Conservation (phyloP, 1,140 invertebrate species). For the Trichoplusia ni region DNA sequence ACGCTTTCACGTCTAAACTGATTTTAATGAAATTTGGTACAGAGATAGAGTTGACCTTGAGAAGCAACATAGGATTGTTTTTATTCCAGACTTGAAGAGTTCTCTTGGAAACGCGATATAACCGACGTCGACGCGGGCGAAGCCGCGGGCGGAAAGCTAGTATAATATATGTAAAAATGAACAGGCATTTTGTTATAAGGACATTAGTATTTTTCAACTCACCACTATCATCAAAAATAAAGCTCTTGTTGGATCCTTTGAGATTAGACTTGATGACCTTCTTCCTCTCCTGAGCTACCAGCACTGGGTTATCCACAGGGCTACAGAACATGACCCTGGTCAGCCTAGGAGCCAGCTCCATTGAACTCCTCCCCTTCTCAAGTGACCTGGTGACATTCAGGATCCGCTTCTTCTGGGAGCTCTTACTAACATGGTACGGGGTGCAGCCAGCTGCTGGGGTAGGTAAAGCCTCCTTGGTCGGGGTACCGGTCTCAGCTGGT, state of each 20-base stretch:
- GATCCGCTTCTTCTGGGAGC: conserved; percentile 46
- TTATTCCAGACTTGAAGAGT: no score
- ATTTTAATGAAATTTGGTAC: no score
- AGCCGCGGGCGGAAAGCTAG: no score
- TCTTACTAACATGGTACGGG: conserved; percentile 55
- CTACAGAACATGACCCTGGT: conserved; percentile 76
- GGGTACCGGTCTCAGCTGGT: conserved; percentile 40
- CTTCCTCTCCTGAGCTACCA: conserved; percentile 50
- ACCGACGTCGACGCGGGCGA: no score
- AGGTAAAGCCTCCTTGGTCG: conserved; percentile 49
- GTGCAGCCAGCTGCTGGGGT: conserved; percentile 68
- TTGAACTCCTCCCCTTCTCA: conserved; percentile 53
- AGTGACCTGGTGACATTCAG: conserved; percentile 72
- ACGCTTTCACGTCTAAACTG: no score
- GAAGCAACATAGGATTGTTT: no score
- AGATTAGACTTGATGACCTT: conserved; percentile 77
- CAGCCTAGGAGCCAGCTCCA: conserved; percentile 39
- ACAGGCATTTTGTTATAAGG: no score
- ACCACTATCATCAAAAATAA: conserved; percentile 67
- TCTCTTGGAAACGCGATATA: no score
- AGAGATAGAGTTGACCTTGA: no score
- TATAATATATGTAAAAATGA: no score
- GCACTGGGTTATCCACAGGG: conserved; percentile 53
- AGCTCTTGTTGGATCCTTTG: conserved; percentile 78
- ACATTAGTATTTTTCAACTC: no score